Evolutionary conservation across 2,113 vertebrate species (phyloP), one percentile per base, ranked within the genome.

Genomic region (Poeciliopsis turrubarensis): DNA sequence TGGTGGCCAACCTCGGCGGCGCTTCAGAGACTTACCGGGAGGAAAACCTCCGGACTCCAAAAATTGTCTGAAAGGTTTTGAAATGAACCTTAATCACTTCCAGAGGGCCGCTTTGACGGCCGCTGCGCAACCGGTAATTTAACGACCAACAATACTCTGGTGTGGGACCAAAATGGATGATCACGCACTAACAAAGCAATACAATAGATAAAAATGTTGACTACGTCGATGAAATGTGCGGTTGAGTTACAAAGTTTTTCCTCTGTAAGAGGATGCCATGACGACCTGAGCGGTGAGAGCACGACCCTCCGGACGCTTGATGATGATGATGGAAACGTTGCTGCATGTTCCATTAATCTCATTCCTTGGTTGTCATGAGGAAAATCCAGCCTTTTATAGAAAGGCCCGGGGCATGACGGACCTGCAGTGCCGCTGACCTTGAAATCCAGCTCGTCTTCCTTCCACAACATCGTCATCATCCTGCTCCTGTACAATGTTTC

Each of bases 351-450:
- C 87, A 89, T 89, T 87, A 89, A 89, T 89, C 88, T 83, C 85
- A 84, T 87, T 87, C 82, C 86, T 78, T 78, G 73, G 84, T 82
- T 80, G 90, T 79, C 83, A 87, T 80, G 87, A 85, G 87, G 85
- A 90, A 89, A 89, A 90, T 91, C 82, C 87, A 86, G 89, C 84
- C 90, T 89, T 89, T 81, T 86, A 86, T 85, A 86, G 90, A 75
- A 86, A 62, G 85, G 78, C 91, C 86, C 11, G 5, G 64, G 90
- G 91, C 89, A 79, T 41, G 71, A 73, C 81, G 72, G 87, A 87
- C 91, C 89, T 87, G 87, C 78, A 72, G 87, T 84, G 85, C 22
- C 81, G 75, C 66, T 57, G 79, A 80, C 77, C 78, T 75, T 86
- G 87, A 89, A 89, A 89, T 77, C 74, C 82, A 83, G 72, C 80